Evolutionary conservation across 1,140 invertebrate genomes (phyloP), one percentile per base, ranked within the genome.

Genomic region (Listronotus oregonensis): DNA sequence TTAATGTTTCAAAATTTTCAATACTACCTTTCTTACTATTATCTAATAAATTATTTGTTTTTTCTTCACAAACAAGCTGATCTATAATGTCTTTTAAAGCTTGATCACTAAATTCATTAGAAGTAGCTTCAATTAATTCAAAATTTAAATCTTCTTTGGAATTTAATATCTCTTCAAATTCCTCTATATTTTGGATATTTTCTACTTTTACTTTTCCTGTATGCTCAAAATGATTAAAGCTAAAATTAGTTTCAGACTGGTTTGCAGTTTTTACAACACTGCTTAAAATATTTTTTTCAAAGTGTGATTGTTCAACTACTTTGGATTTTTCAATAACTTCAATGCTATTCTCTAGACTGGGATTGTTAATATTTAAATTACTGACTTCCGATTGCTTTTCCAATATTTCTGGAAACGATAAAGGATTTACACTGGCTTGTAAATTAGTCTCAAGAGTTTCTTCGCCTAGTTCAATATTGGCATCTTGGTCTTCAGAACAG

Each of bases 401-500:
- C 34, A 37, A 37, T 10, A 1, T 37, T 37, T 37, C 34, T 37
- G 8, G 8, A 37, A 5, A 34, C 32, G 9, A 5, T 34, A 9
- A 6, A 50, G 32, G 15, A 27, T 7, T 18, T 12, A 3, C 10
- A 27, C 1, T 6, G 12, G 27, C 8, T 39, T 12, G 7, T 7
- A 52, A 32, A 1, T 31, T 52, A 52, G 11, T 9, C n/a, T n/a
- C 50, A 52, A 6, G n/a, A n/a, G 2, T 11, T 31, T 39, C 32
- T 54, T 34, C 31, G 3, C 42, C 43, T 42, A 42, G 3, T 46
- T 58, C 52, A 40, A 17, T 42, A 55, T 27, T 27, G 5, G 11
- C 9, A 6, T 59, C 43, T 18, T 8, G 44, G 10, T 59, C 46
- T 47, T 59, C 56, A 32, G 56, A 59, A 43, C 21, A 61, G 0